These are phyloP conservation scores for Eupithecia insigniata DNA, from an alignment of 2,888 invertebrate genomes.

Conservation along the genomic window DNA sequence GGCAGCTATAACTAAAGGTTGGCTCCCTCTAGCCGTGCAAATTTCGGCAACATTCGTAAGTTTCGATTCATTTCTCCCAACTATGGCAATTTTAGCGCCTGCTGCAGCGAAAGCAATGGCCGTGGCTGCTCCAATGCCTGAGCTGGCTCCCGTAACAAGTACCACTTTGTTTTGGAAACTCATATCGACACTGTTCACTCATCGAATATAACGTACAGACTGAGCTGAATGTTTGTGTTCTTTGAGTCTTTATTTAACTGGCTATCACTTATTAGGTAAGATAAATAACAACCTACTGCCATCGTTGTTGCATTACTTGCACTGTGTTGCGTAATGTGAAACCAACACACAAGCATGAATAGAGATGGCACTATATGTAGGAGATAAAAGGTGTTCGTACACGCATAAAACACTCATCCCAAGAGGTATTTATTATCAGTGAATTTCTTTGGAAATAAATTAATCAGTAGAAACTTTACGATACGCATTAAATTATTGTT, in stretches of 20 bases:
- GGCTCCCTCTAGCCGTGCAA: constrained; percentile 32
- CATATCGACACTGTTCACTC: constrained; percentile 20
- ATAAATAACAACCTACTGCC: neutral
- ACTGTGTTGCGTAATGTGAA: neutral
- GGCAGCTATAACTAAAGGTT: constrained; percentile 38
- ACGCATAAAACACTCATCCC: neutral
- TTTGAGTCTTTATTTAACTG: neutral
- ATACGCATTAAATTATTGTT: neutral
- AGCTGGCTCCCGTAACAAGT: constrained; percentile 84
- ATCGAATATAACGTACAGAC: constrained; percentile 9
- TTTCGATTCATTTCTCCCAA: constrained; percentile 86
- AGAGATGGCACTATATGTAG: too few species aligned
- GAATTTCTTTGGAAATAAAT: neutral
- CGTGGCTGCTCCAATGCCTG: constrained; percentile 87
- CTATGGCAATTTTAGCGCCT: constrained; percentile 84
- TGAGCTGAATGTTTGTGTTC: neutral
- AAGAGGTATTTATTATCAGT: neutral
- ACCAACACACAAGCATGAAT: neutral
- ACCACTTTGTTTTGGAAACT: constrained; percentile 64
- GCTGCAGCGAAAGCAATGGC: constrained; percentile 84
- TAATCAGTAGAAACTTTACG: neutral
- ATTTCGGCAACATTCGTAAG: constrained; percentile 79
- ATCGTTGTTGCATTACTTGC: neutral
- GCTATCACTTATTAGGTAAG: constrained; percentile 4
- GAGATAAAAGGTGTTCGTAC: neutral